These are phyloP conservation scores for Epinephelus coioides DNA, from an alignment of 2,797 vertebrate genomes.

Conservation along the genomic window DNA sequence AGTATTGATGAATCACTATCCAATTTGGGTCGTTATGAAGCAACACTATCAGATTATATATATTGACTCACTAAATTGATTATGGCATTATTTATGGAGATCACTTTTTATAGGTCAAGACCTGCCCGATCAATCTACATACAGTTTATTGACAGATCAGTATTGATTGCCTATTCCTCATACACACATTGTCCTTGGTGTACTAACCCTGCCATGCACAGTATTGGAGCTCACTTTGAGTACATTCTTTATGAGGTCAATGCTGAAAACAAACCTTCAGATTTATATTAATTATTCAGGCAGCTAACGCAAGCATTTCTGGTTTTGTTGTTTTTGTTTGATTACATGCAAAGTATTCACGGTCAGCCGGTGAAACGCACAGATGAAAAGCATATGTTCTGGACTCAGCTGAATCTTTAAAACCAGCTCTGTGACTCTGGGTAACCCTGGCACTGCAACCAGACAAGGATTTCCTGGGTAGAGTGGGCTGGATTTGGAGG, in stretches of 20 bases:
- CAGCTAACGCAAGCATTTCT: not conserved
- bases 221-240: not conserved
- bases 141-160: not conserved
- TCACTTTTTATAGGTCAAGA: not conserved
- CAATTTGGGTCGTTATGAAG: not conserved
- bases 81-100: slow-evolving; percentile 35
- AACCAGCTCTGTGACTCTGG: slow-evolving; percentile 14
- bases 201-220: not conserved
- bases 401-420: slow-evolving; percentile 7
- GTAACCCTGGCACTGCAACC: slow-evolving; percentile 32
- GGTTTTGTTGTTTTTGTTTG: slow-evolving; percentile 28
- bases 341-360: not conserved
- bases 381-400: slow-evolving; percentile 16
- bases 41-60: not conserved
- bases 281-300: slow-evolving; percentile 7
- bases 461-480: slow-evolving; percentile 71
- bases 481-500: slow-evolving; percentile 28
- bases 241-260: slow-evolving; percentile 11
- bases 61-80: slow-evolving; percentile 24
- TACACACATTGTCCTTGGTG: not conserved
- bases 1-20: not conserved
- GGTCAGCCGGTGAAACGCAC: not conserved
- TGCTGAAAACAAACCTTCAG: slow-evolving; percentile 9
- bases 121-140: not conserved
- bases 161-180: slow-evolving; percentile 26